Conservation (phyloP, 2,113 vertebrate genomes). For the Ia io region DNA sequence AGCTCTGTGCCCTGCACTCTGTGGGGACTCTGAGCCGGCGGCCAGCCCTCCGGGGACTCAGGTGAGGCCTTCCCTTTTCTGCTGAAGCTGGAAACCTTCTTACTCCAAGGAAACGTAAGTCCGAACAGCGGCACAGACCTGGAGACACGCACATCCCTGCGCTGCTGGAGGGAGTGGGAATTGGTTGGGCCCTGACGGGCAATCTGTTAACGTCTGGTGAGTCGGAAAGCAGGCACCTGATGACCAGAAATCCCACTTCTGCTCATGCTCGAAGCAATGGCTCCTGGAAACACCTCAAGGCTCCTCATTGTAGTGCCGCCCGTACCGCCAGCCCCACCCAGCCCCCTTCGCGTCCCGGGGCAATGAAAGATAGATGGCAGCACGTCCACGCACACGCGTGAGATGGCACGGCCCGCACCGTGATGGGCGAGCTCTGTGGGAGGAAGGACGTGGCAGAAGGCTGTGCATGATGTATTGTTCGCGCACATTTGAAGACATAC, state of each 20-base stretch:
- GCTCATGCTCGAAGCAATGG: neutral
- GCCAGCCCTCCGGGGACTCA: neutral
- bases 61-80: neutral
- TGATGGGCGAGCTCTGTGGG: neutral
- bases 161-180: neutral
- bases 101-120: constrained; percentile 22
- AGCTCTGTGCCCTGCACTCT: too few relatives aligned
- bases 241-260: neutral
- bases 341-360: neutral
- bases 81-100: neutral
- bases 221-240: neutral
- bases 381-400: neutral
- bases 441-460: neutral
- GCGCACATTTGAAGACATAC: neutral
- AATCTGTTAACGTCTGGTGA: neutral
- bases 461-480: neutral
- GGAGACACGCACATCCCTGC: too few relatives aligned
- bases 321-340: too few relatives aligned
- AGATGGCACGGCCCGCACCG: neutral
- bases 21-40: too few relatives aligned
- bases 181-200: neutral
- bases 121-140: too few relatives aligned
- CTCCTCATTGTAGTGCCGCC: too few relatives aligned
- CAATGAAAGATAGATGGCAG: neutral
- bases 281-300: neutral